Evolutionary conservation across 2,888 invertebrate genomes (phyloP).

Genomic region (Pseudococcus longispinus): DNA sequence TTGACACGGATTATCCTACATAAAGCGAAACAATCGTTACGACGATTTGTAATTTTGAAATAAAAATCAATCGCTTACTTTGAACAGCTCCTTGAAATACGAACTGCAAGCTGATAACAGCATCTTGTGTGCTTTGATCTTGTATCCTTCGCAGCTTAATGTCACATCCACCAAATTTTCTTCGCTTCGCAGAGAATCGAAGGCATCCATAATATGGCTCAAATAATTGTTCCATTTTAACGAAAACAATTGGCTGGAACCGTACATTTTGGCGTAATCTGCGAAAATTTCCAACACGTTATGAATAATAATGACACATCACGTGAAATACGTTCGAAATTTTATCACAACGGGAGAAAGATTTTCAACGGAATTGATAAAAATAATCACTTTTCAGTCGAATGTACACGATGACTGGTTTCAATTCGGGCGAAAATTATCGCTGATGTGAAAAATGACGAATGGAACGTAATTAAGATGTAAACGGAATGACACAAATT

Average conservation of each 20-base stretch:
- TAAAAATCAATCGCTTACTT: conserved; percentile 61
- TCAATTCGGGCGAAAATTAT: not conserved
- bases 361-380: conserved; percentile 16
- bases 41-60: not conserved
- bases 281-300: not conserved
- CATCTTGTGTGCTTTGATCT: conserved; percentile 85
- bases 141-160: conserved; percentile 82
- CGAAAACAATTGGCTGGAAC: conserved; percentile 74
- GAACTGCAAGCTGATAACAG: conserved; percentile 83
- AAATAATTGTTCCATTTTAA: conserved; percentile 88
- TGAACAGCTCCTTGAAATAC: conserved; percentile 72
- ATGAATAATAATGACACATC: not conserved
- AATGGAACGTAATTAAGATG: conserved; percentile 35
- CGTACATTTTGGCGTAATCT: conserved; percentile 24
- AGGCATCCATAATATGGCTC: conserved; percentile 77
- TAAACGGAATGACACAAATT: conserved; percentile 46
- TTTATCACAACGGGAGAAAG: not conserved
- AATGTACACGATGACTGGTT: not conserved
- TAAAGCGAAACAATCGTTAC: conserved; percentile 26
- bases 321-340: not conserved
- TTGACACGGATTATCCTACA: conserved; percentile 77
- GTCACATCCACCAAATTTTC: conserved; percentile 81
- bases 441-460: not conserved
- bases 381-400: not conserved
- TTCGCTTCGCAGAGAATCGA: conserved; percentile 72